Base-by-base conservation (phyloP, 2,797 vertebrate species). In the Natrix natrix region DNA sequence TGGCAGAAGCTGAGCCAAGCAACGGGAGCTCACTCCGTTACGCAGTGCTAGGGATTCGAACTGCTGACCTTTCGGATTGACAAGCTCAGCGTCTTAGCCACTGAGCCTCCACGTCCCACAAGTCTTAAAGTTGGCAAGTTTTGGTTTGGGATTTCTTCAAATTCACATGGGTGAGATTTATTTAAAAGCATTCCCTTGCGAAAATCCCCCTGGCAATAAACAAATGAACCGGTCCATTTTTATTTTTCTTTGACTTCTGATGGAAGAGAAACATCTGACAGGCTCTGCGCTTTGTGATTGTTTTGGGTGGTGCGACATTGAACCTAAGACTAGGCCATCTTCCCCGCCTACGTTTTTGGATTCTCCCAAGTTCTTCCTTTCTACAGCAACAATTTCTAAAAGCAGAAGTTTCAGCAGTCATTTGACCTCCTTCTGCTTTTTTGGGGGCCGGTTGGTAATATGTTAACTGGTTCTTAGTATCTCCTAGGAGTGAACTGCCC, bases 371-470 rank as follows among this genome's bases (percentile, higher is more conserved):
- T 17, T 37, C 60, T 89, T 8, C 4, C 37, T 87, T 57, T 28
- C 17, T 69, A 57, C 8, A 57, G 59, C 88, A 20, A 54, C 11
- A 24, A 28, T 56, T 56, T 57, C 14, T 43, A 93, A 93, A 93
- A 93, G 92, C 59, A 90, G 92, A 93, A 93, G 89, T 93, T 48
- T 61, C n/a, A 37, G 54, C 10, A 56, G 26, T 93, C 92, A 90
- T 28, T 87, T 93, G 92, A 90, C n/a, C 78, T 16, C 24, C 60
- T 93, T 90, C 92, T 90, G 92, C 92, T 93, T 93, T 92, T 60
- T 37, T 8, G 5, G 24, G 8, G 24, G 74, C 28, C 52, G 57
- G 59, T 52, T 66, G 52, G 37, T 10, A 63, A 17, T 24, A 12
- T 11, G 24, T 52, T 69, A 8, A 48, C 8, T 12, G 8, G 8